These are phyloP conservation scores for Rhagium mordax DNA, from an alignment of 2,888 invertebrate species.

Conservation along the genomic window DNA sequence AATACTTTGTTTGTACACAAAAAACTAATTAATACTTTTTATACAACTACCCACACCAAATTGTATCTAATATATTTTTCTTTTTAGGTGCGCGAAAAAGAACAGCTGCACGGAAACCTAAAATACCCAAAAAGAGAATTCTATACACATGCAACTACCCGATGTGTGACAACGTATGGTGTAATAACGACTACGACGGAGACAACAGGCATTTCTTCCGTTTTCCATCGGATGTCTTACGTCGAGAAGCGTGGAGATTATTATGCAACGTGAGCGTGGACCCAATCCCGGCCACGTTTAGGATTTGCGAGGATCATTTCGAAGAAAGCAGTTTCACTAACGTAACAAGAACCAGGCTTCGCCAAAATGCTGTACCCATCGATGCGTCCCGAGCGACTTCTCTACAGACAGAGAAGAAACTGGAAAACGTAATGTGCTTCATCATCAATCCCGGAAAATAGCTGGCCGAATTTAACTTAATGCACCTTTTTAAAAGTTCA, in stretches of 20 bases:
- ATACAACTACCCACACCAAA: no score
- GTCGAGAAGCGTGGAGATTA: conserved; percentile 11
- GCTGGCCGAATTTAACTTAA: no score
- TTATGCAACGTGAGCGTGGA: not conserved
- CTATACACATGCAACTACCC: conserved; percentile 24
- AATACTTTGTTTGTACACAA: no score
- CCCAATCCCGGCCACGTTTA: not conserved
- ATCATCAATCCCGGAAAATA: no score
- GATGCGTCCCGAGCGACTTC: not conserved
- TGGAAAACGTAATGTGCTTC: not conserved
- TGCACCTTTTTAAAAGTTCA: no score
- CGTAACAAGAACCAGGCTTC: not conserved
- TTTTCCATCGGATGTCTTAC: not conserved
- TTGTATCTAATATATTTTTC: no score
- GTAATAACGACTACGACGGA: not conserved
- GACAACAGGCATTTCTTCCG: conserved; percentile 24
- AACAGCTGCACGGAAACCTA: no score
- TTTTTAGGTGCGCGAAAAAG: no score
- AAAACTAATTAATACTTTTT: no score
- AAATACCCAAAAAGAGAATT: no score
- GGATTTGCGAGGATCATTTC: conserved; percentile 23
- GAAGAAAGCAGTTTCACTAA: not conserved
- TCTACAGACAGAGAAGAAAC: not conserved
- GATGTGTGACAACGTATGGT: conserved; percentile 4
- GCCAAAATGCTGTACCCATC: conserved; percentile 1